These are phyloP conservation scores for Cassiopea xamachana DNA, from an alignment of 30 jellyfish, hydroid and myxozoan genomes.

Conservation along the genomic window DNA sequence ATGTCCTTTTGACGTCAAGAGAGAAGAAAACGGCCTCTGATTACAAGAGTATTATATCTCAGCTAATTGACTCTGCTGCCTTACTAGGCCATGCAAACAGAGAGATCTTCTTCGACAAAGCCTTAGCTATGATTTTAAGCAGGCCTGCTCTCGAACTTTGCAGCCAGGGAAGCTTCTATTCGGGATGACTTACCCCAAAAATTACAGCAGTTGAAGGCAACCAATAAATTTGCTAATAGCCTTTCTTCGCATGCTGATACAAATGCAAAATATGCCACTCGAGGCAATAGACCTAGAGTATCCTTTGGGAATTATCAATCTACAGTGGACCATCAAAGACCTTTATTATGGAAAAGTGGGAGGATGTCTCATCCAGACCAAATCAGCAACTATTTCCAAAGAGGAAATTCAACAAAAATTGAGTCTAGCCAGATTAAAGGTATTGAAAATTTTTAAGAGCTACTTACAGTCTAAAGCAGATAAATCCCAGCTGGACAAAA, in stretches of 20 bases:
- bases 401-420: background rate
- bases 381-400: background rate
- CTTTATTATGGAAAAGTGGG: background rate
- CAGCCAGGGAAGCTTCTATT: background rate
- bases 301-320: background rate
- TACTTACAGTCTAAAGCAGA: too few species aligned
- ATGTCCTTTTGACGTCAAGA: background rate
- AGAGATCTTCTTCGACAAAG: constrained; percentile 1
- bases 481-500: too few species aligned
- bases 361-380: background rate
- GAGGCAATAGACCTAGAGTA: background rate
- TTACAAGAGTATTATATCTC: constrained; percentile 2
- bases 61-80: background rate
- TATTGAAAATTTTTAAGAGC: too few species aligned
- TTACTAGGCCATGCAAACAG: constrained; percentile 23
- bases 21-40: constrained; percentile 10
- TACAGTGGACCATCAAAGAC: background rate
- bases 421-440: background rate
- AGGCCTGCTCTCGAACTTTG: background rate
- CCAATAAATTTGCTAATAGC: background rate
- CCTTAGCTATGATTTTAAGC: too few species aligned
- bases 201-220: background rate
- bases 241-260: background rate
- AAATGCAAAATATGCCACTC: background rate
- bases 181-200: background rate